Evolutionary conservation across 2,113 vertebrate species (phyloP).

Genomic region (Terrapene triunguis): DNA sequence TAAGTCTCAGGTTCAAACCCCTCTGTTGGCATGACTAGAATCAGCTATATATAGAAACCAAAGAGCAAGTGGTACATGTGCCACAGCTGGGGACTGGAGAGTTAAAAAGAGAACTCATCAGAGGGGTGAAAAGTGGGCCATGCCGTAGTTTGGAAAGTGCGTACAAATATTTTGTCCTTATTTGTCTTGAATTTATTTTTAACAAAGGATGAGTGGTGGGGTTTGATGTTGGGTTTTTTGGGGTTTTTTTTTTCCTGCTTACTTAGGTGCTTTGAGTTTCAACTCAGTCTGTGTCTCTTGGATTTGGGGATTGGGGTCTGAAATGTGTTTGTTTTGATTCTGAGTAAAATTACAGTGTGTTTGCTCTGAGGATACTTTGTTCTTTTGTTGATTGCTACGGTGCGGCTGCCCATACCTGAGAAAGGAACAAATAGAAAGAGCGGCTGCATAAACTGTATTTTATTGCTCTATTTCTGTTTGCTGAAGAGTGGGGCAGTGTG

Average conservation of each 20-base stretch:
- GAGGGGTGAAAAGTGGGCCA: neutral
- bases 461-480: neutral
- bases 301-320: slow-evolving; percentile 3
- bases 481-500: neutral
- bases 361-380: neutral
- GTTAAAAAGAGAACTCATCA: neutral
- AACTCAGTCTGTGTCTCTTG: neutral
- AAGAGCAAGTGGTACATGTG: neutral
- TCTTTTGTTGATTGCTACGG: neutral
- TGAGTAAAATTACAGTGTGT: neutral
- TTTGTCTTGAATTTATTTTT: neutral
- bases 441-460: neutral
- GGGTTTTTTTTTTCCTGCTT: neutral
- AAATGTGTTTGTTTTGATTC: slow-evolving; percentile 25
- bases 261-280: neutral
- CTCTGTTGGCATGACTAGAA: neutral
- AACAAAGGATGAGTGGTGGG: neutral
- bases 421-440: neutral
- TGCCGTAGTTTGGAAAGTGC: neutral
- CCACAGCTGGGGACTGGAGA: neutral
- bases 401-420: fast-evolving
- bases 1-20: neutral
- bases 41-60: fast-evolving
- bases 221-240: neutral
- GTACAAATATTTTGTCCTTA: neutral